phyloP scores from a whole-genome alignment of 2,888 invertebrate genomes.

The Eumacrocentrus americanus region DNA sequence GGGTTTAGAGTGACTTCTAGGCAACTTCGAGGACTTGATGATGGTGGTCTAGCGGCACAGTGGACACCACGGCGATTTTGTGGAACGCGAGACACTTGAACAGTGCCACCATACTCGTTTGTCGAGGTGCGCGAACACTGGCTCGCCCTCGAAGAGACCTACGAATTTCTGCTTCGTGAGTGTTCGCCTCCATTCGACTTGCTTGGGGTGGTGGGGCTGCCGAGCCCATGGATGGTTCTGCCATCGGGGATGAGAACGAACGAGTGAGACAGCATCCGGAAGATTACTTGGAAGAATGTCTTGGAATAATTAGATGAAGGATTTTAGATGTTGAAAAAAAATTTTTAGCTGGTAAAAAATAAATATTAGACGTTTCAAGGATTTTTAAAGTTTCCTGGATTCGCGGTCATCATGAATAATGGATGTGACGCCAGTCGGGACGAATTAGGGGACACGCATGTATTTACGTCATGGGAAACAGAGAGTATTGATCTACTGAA shows the following conservation, averaged over 20 bases:
- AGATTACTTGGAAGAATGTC: neutral
- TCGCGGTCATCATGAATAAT: constrained; percentile 61
- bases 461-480: constrained; percentile 64
- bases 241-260: constrained; percentile 57
- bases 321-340: constrained; percentile 42
- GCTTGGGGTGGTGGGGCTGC: constrained; percentile 33
- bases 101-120: constrained; percentile 22
- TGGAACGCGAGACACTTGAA: constrained; percentile 9
- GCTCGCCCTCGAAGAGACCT: constrained; percentile 46
- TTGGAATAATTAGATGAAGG: constrained; percentile 39
- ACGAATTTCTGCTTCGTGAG: constrained; percentile 26
- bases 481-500: constrained; percentile 63
- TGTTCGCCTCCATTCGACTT: constrained; percentile 44
- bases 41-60: neutral
- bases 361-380: neutral
- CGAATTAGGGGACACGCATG: constrained; percentile 63
- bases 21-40: too few species aligned
- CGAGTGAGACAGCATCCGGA: neutral
- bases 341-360: constrained; percentile 57
- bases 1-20: too few species aligned
- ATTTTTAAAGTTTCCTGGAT: neutral
- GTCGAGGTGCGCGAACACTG: constrained; percentile 36
- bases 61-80: neutral
- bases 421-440: constrained; percentile 63
- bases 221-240: constrained; percentile 24